phyloP scores from a whole-genome alignment of 2,113 vertebrate genomes.

The cat (Felis catus) region DNA sequence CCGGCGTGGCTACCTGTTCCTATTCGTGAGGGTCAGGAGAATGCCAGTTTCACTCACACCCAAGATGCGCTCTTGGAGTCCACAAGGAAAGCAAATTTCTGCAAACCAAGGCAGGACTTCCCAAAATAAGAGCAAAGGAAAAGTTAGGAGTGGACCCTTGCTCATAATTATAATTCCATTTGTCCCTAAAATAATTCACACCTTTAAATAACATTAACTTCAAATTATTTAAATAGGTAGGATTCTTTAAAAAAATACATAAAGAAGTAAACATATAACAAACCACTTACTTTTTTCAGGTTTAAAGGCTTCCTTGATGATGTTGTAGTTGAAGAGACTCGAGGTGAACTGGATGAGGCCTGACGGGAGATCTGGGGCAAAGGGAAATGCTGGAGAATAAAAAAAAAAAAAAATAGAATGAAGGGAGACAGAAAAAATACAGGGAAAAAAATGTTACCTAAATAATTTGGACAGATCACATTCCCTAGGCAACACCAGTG shows the following conservation, averaged over 20 bases:
- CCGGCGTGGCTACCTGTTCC: background rate
- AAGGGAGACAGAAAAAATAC: background rate
- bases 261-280: background rate
- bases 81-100: background rate
- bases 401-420: background rate
- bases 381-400: background rate
- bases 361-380: background rate
- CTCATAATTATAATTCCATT: background rate
- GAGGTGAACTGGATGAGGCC: background rate
- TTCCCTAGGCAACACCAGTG: background rate
- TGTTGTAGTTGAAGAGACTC: background rate
- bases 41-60: background rate
- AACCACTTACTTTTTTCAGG: slow-evolving; percentile 2
- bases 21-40: background rate
- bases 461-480: background rate
- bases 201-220: background rate
- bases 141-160: background rate
- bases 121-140: background rate
- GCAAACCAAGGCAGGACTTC: background rate
- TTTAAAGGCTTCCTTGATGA: background rate
- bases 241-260: background rate
- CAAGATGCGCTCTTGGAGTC: background rate
- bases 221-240: background rate
- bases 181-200: background rate
- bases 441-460: background rate